Base-by-base conservation (phyloP, 2,113 vertebrate genomes). In the Cephalophus harveyi region DNA sequence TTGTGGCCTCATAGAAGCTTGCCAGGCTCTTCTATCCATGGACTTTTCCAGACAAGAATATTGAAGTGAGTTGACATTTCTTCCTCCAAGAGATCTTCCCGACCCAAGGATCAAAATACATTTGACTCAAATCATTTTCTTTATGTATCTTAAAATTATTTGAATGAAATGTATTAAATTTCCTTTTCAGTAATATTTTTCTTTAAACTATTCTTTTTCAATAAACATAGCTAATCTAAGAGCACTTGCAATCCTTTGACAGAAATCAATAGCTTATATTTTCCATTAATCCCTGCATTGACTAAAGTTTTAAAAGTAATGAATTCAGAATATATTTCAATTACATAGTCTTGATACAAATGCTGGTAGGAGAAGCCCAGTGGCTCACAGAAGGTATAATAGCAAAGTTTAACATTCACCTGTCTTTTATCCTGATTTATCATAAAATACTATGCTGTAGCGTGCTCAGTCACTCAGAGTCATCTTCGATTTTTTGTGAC, bases 181-280 rank as follows among this genome's bases (percentile, higher is more conserved):
- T 97, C 12, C 21, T 94, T 94, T 82, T 52, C 93, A 97, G 59
- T 84, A 79, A 64, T 19, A 9, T n/a, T 87, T 95, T 48, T 92
- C 21, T 54, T 64, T 52, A 89, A 89, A 64, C 30, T 23, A 54
- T 82, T 50, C 46, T 89, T 92, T 36, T 87, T 85, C 30, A 88
- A 71, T 88, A 95, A 96, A 86, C 27, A 55, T 86, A 92, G 87
- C 59, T 82, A 82, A 92, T 82, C 30, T 78, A 97, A 96, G 8
- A 30, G 25, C 33, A 82, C 27, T 89, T 88, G 27, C 14, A 76
- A 67, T n/a, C 46, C 40, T 94, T 92, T 14, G 16, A 78, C 17
- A 97, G 62, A 96, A 95, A 94, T 94, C 94, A 87, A 64, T 94
- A 92, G 60, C 78, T 97, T 52, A 54, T 90, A 97, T 83, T 92